Percentiles rank a stretch among this genome's conserved stretches.
phyloP scores from a whole-genome alignment of 2,113 vertebrate genomes.

The Arothron firmamentum region DNA sequence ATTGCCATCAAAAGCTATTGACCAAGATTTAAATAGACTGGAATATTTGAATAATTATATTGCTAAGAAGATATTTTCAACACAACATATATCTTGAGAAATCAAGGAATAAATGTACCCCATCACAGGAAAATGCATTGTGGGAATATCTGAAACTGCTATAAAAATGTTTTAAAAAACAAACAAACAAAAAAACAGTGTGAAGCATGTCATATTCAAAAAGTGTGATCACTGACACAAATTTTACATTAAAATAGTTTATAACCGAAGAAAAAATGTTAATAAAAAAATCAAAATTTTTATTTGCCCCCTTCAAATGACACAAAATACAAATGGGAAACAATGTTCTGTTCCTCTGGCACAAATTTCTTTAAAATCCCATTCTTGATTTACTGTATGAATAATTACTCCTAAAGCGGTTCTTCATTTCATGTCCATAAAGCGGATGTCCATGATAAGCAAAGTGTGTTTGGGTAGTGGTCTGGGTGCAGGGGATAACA shows the following conservation, averaged over 20 bases:
- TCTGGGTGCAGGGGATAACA: constrained; percentile 89
- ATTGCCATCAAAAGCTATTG: no score
- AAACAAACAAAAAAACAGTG: no score
- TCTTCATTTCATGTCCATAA: constrained; percentile 86
- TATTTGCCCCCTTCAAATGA: no score
- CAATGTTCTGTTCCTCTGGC: background rate
- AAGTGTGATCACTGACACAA: no score
- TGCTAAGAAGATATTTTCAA: no score
- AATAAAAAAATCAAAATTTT: no score
- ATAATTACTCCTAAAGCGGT: background rate
- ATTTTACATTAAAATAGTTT: constrained; percentile 26
- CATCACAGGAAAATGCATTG: background rate
- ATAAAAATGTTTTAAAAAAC: no score
- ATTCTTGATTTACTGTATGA: background rate
- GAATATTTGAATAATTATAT: no score
- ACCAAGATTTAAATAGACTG: no score
- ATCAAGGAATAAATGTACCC: no score
- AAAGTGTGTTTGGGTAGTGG: constrained; percentile 91
- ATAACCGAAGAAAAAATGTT: constrained; percentile 24
- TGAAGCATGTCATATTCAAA: no score
- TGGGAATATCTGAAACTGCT: background rate
- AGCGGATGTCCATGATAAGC: constrained; percentile 98
- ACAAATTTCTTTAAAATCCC: background rate
- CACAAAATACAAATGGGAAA: background rate
- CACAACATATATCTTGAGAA: no score